Conservation (phyloP, 2,797 vertebrate genomes). For the Thunnus albacares region DNA sequence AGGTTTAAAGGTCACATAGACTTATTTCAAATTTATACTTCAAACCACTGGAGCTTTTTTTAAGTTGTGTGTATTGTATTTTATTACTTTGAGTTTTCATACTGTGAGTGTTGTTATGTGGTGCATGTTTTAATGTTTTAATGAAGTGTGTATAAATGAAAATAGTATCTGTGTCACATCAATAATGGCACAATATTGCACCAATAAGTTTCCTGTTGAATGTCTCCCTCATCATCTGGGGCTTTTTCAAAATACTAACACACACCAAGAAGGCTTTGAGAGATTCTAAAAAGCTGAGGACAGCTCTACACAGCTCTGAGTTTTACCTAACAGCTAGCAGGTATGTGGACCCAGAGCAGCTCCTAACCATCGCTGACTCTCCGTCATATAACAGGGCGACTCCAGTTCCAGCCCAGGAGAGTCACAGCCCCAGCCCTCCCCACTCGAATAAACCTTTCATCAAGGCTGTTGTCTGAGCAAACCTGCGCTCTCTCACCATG, state of each 20-base stretch:
- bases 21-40: neutral
- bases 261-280: conserved; percentile 4
- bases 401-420: conserved; percentile 29
- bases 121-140: no score
- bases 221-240: neutral
- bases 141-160: no score
- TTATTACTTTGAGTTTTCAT: no score
- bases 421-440: conserved; percentile 37
- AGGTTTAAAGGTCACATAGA: neutral
- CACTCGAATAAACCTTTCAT: conserved; percentile 68
- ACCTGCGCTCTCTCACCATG: conserved; percentile 45
- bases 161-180: neutral
- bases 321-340: conserved; percentile 28
- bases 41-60: no score
- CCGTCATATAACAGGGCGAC: conserved; percentile 17
- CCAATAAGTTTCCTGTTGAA: neutral
- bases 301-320: no score
- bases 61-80: no score
- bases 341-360: conserved; percentile 35
- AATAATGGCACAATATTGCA: conserved; percentile 13
- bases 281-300: conserved; percentile 24
- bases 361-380: conserved; percentile 38
- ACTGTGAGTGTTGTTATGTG: no score
- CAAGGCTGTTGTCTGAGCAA: conserved; percentile 62
- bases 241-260: neutral